Evolutionary conservation across 2,888 invertebrate species (phyloP), one percentile per base, ranked within the genome.

Genomic region (Synanthedon tipuliformis): DNA sequence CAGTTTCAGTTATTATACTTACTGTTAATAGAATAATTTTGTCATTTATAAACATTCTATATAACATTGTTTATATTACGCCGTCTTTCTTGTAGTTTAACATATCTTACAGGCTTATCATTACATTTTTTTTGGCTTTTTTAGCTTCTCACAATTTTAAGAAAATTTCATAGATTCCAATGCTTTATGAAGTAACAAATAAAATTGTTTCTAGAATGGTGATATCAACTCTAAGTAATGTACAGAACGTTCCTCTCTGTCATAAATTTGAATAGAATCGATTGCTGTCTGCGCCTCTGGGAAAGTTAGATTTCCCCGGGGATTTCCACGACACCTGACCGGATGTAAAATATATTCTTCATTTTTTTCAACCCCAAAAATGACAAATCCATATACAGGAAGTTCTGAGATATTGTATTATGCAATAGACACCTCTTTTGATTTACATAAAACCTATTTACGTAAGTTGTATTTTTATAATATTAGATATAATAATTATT

Each of bases 241-340:
- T 74, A 60, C 60, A 65, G 70, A 78, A 75, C 75, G 81, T 82
- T 81, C 77, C 80, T 79, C 83, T 78, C 81, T 79, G 81, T 85
- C 86, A 87, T 87, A 87, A 86, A 87, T 87, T 87, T 87, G 86
- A 86, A 86, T 86, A 84, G 86, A 87, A 87, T 86, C 86, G 86
- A 87, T 87, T 81, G 84, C 80, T 86, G 86, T 86, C 86, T 84
- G 81, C 82, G 85, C 86, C 84, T 79, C 81, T 75, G 81, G 86
- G 81, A 80, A 84, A 86, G 86, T 86, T 85, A 86, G 85, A 87
- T 87, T 87, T 87, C 86, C 87, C 86, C 62, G 67, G 81, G 80
- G 86, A 81, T 77, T 73, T 71, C 75, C 77, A 74, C 79, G 86
- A 84, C 87, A 87, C 87, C 87, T 86, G 86, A 86, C 85, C 86